Conservation (phyloP, 2,888 invertebrate species). For the Sepioteuthis lessoniana region DNA sequence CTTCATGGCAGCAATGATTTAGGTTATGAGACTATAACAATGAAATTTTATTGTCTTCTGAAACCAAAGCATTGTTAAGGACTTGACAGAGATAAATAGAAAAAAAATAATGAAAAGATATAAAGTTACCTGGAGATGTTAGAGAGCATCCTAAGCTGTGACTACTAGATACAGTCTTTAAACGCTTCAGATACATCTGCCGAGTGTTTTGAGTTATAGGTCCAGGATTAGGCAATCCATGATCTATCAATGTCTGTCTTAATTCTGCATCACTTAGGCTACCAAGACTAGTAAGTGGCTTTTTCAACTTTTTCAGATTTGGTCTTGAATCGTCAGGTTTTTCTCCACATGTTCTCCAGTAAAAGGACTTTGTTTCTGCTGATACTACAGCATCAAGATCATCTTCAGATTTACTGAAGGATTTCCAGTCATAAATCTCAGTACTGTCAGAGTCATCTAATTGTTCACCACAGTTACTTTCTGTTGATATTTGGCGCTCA, state of each 20-base stretch:
- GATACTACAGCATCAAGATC: not conserved
- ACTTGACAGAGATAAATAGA: not conserved
- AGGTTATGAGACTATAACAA: no score
- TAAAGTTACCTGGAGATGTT: conserved; percentile 57
- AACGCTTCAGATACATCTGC: conserved; percentile 84
- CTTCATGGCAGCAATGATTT: no score
- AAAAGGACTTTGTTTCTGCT: not conserved
- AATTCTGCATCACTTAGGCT: not conserved
- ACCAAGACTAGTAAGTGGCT: not conserved
- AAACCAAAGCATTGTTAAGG: no score
- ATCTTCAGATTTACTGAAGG: conserved; percentile 42
- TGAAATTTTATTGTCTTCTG: no score
- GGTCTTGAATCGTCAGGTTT: not conserved
- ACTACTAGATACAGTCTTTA: conserved; percentile 60
- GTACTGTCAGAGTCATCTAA: conserved; percentile 60
- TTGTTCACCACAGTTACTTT: conserved; percentile 55
- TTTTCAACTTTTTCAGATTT: not conserved
- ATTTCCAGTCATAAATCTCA: conserved; percentile 64
- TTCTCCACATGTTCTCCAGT: not conserved
- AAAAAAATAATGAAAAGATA: not conserved
- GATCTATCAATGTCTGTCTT: conserved; percentile 65
- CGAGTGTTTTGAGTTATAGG: conserved; percentile 87
- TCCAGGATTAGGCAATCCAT: conserved; percentile 81
- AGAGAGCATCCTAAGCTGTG: conserved; percentile 52
- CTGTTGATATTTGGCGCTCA: conserved; percentile 64